A percentile compares a stretch with the other conserved stretches of the same genome.
Evolutionary conservation across 1,140 invertebrate species (phyloP).

Genomic region (Zaprionus davidi): DNA sequence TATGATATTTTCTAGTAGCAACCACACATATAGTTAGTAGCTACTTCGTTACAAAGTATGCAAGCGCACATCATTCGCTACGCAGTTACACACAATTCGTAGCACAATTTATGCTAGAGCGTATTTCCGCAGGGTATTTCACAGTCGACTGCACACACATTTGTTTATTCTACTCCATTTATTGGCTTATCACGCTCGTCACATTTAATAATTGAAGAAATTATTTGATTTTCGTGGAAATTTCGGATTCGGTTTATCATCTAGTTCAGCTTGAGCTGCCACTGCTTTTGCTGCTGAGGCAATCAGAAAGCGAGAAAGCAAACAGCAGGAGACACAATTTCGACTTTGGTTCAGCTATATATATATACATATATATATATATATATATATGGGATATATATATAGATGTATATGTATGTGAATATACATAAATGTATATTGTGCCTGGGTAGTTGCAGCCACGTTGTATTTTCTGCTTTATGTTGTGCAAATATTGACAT

Average conservation of each 20-base stretch:
- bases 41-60: no score
- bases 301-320: slow-evolving; percentile 43
- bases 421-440: slow-evolving; percentile 12
- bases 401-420: slow-evolving; percentile 18
- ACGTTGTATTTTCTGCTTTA: slow-evolving; percentile 81
- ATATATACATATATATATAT: not conserved
- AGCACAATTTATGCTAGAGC: no score
- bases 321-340: slow-evolving; percentile 50
- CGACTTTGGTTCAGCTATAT: slow-evolving; percentile 17
- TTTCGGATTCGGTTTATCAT: slow-evolving; percentile 1
- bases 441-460: slow-evolving; percentile 41
- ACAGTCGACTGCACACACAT: not conserved
- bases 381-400: not conserved
- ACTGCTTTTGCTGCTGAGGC: slow-evolving; percentile 17
- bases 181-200: slow-evolving; percentile 12
- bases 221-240: slow-evolving; percentile 30
- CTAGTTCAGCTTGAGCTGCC: slow-evolving; percentile 6
- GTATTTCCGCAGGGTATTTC: not conserved
- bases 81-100: no score
- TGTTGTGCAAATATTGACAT: slow-evolving; percentile 82
- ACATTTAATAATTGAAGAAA: slow-evolving; percentile 17
- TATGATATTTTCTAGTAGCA: no score
- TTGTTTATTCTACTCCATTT: slow-evolving; percentile 4
- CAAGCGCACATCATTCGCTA: no score
- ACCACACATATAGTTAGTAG: no score